phyloP scores from a whole-genome alignment of 2,888 invertebrate species.

The Lasiommata megera region DNA sequence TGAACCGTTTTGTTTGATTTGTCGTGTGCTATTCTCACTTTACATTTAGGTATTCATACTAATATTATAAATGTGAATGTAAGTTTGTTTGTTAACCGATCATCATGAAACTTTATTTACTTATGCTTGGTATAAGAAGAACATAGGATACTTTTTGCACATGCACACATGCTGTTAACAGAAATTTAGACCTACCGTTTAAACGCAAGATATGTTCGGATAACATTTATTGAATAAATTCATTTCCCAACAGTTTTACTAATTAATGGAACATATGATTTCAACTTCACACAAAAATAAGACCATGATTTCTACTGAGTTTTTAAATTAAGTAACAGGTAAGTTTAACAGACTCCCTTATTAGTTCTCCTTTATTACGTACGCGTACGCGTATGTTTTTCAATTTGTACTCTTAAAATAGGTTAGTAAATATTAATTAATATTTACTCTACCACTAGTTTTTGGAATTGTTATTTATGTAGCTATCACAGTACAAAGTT shows the following conservation, averaged over 20 bases:
- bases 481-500: neutral
- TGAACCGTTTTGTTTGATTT: neutral
- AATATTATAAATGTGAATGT: too few species aligned
- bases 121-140: too few species aligned
- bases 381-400: too few species aligned
- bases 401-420: too few species aligned
- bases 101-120: too few species aligned
- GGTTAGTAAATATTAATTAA: neutral
- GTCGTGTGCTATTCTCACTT: neutral
- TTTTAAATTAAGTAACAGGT: too few species aligned
- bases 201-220: neutral
- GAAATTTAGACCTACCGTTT: neutral
- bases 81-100: too few species aligned
- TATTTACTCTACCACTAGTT: neutral
- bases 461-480: neutral
- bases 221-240: neutral
- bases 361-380: too few species aligned
- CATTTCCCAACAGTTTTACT: neutral
- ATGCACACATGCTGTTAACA: neutral
- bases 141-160: neutral
- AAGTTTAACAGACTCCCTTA: too few species aligned
- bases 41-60: too few species aligned
- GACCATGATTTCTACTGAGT: neutral
- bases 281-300: neutral
- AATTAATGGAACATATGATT: constrained; percentile 3